These are phyloP conservation scores for Melanotaenia pygmaea DNA, from an alignment of 2,797 vertebrate species.

Conservation along the genomic window DNA sequence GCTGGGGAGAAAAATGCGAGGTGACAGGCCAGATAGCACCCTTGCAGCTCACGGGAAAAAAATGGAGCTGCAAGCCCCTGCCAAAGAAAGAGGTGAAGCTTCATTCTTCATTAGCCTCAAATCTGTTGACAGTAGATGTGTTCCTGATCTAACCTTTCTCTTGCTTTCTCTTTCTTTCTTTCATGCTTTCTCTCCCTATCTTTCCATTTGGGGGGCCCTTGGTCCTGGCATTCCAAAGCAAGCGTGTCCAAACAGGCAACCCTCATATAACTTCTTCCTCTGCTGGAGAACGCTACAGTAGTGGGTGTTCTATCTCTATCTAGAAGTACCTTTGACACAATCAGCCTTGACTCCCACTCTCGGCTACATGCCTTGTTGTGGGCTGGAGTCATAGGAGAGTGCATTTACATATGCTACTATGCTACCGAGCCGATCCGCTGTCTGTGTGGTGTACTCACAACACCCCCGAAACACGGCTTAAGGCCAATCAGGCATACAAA, in stretches of 20 bases:
- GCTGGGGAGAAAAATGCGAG: constrained; percentile 87
- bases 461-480: constrained; percentile 80
- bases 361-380: constrained; percentile 81
- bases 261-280: constrained; percentile 74
- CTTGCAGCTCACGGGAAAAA: constrained; percentile 91
- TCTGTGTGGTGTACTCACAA: constrained; percentile 79
- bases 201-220: constrained; percentile 59
- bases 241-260: constrained; percentile 76
- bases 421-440: constrained; percentile 75
- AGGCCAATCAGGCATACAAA: constrained; percentile 80
- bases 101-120: constrained; percentile 90
- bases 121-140: constrained; percentile 78
- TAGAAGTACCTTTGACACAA: constrained; percentile 80
- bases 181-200: constrained; percentile 29
- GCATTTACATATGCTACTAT: constrained; percentile 81
- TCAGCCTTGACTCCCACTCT: constrained; percentile 83
- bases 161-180: constrained; percentile 51
- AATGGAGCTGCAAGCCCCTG: constrained; percentile 85
- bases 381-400: constrained; percentile 81
- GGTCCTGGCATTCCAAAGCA: constrained; percentile 76
- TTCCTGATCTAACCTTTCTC: constrained; percentile 85
- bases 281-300: constrained; percentile 66
- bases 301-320: constrained; percentile 81
- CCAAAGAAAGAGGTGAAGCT: constrained; percentile 92
- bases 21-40: constrained; percentile 89